These are phyloP conservation scores for Turritopsis rubra DNA, from an alignment of 30 jellyfish, hydroid and myxozoan genomes.

Conservation along the genomic window DNA sequence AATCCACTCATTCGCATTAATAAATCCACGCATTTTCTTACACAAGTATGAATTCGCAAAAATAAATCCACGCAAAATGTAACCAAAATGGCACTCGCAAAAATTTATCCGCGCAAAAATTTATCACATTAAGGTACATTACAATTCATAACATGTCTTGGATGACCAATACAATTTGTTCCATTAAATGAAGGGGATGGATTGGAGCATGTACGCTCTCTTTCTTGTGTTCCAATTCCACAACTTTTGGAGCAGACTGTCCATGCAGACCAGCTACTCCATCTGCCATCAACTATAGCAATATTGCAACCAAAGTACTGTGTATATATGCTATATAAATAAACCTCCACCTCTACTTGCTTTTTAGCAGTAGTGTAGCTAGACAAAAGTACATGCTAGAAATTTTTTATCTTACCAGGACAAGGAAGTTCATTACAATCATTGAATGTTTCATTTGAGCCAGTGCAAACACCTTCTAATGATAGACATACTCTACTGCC, in stretches of 20 bases:
- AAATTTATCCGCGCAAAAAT: no score
- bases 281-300: conserved; percentile 37
- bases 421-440: not conserved
- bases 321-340: no score
- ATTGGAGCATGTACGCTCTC: conserved; percentile 30
- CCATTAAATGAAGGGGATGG: conserved; percentile 57
- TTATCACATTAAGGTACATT: no score
- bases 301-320: not conserved
- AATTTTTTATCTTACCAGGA: not conserved
- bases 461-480: not conserved
- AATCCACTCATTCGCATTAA: no score
- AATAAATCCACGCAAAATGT: no score
- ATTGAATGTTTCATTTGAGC: not conserved
- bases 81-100: no score
- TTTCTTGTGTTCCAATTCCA: conserved; percentile 32
- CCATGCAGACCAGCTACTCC: conserved; percentile 53
- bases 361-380: not conserved
- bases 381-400: no score
- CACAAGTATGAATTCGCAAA: no score
- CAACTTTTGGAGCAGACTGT: conserved; percentile 40
- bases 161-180: conserved; percentile 31
- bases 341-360: no score
- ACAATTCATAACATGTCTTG: conserved; percentile 9
- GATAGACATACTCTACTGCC: not conserved
- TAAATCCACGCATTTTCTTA: no score